Evolutionary conservation across 2,888 invertebrate genomes (phyloP), one percentile per base, ranked within the genome.

Genomic region (Rhagophthalmus giganteus): DNA sequence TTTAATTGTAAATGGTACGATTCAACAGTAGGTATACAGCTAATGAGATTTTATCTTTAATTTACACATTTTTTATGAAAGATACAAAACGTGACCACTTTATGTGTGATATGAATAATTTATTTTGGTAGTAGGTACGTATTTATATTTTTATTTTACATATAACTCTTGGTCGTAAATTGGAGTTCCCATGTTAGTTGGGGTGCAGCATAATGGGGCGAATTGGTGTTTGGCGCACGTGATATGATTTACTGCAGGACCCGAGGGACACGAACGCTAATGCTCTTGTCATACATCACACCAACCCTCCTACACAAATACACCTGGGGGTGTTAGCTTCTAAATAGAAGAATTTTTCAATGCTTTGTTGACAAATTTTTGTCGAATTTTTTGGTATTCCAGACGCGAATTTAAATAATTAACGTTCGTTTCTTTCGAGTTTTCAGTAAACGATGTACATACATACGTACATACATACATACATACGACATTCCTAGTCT

Each of bases 211-310:
- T 49, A 54, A 54, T 49, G 34, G 54, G 49, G 54, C 38, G 54
- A 54, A 54, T 54, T 54, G 54, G 54, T 54, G 54, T 49, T 54
- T 54, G 58, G 57, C 55, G 57, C 62, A 61, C 60, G 62, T 61
- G 58, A 62, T 59, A 61, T 62, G 62, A 62, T 59, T 61, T 61
- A 61, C 54, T 59, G 53, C 51, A 46, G 48, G 40, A 51, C 53
- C 41, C 51, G 32, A 34, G 56, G 56, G 56, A 56, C 49, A 56
- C 56, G 49, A 53, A 48, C 54, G 54, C 55, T 57, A 59, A 53
- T 57, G 52, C 46, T 52, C 59, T 54, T 49, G 54, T 49, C 48
- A 54, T 54, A 54, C 54, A 54, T 54, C 54, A 54, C 54, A 49
- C 54, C 49, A 28, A 47, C 48, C 47, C 49, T 45, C 44, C 44